phyloP scores from a whole-genome alignment of 2,797 vertebrate genomes.

The Bovichtus diacanthus region DNA sequence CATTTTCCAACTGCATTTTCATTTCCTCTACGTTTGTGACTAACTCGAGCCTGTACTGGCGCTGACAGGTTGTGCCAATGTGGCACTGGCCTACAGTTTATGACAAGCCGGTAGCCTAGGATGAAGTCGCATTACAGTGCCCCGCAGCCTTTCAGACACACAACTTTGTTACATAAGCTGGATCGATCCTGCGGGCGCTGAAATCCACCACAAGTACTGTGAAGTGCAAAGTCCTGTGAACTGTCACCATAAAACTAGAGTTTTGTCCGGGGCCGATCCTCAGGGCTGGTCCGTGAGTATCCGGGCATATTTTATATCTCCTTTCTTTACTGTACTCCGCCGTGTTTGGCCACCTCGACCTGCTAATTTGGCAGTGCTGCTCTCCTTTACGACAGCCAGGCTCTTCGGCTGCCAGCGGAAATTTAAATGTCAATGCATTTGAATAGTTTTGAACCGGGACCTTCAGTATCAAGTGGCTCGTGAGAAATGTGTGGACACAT shows the following conservation, averaged over 20 bases:
- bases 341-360: not conserved
- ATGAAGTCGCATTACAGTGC: conserved; percentile 26
- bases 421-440: not conserved
- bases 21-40: conserved; percentile 43
- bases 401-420: not conserved
- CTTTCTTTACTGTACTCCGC: not conserved
- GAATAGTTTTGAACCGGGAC: not conserved
- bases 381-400: not conserved
- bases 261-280: not conserved
- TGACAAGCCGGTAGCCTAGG: conserved; percentile 21
- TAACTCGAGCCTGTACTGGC: conserved; percentile 1
- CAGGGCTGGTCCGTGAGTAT: not conserved
- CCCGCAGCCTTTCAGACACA: conserved; percentile 22
- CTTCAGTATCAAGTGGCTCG: no score
- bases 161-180: not conserved
- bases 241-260: not conserved
- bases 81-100: conserved; percentile 20
- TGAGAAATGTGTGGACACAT: not conserved
- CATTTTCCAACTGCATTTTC: conserved; percentile 51
- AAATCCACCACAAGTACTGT: not conserved
- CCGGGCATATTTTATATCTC: not conserved
- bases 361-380: not conserved
- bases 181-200: not conserved
- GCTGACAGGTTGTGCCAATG: conserved; percentile 47
- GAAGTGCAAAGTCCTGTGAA: not conserved